phyloP scores from a whole-genome alignment of 2,113 vertebrate species.

The Platysternon megacephalum region DNA sequence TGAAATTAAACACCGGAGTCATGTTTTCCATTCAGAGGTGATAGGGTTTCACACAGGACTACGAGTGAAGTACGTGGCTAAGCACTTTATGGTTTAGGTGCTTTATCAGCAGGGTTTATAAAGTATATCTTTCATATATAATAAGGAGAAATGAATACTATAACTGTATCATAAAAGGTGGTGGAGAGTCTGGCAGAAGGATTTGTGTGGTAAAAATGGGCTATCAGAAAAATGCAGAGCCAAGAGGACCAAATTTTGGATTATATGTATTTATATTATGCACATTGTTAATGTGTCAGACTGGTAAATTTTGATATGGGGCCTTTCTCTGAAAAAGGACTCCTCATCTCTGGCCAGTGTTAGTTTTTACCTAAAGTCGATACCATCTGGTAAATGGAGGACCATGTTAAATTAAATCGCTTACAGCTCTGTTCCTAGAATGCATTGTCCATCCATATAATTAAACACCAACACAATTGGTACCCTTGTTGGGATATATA shows the following conservation, averaged over 20 bases:
- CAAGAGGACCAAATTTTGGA: neutral
- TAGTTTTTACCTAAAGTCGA: neutral
- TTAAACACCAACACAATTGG: neutral
- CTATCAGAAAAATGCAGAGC: neutral
- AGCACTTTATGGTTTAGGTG: neutral
- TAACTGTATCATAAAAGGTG: neutral
- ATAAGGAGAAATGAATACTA: neutral
- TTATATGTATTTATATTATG: neutral
- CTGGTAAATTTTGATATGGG: neutral
- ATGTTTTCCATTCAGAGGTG: neutral
- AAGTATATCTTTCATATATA: neutral
- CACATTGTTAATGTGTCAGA: neutral
- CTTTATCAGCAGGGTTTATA: neutral
- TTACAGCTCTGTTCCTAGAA: neutral
- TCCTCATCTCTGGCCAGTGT: neutral
- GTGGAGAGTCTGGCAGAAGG: neutral
- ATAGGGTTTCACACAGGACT: neutral
- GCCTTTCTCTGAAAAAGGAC: neutral
- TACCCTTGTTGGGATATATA: neutral
- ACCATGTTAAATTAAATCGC: neutral
- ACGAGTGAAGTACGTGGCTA: neutral
- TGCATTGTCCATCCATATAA: neutral
- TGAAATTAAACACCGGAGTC: neutral
- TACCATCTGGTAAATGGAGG: neutral
- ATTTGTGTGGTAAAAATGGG: neutral